Conservation (phyloP, 1,140 invertebrate species). For the Mamestra configurata region DNA sequence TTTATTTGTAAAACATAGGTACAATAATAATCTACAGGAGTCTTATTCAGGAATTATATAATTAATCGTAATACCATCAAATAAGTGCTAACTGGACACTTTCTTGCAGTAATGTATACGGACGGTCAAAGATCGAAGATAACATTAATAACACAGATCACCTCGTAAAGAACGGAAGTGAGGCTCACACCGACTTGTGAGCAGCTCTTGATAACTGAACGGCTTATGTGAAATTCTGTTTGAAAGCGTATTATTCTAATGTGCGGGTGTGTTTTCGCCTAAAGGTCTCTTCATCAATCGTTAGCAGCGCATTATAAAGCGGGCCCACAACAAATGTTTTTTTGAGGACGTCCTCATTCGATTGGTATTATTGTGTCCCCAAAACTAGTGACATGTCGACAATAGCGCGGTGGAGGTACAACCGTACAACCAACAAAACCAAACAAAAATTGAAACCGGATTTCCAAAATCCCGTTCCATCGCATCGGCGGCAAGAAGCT, state of each 20-base stretch:
- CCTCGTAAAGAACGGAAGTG: no score
- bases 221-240: no score
- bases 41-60: not conserved
- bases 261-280: not conserved
- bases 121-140: no score
- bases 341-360: slow-evolving; percentile 61
- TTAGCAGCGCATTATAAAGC: not conserved
- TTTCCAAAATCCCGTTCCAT: slow-evolving; percentile 87
- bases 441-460: slow-evolving; percentile 83
- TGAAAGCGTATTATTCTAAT: no score
- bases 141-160: no score
- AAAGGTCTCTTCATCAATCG: not conserved
- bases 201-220: not conserved
- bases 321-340: slow-evolving; percentile 40
- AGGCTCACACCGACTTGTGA: not conserved
- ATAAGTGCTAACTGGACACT: no score
- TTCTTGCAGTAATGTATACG: no score
- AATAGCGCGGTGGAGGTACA: slow-evolving; percentile 72
- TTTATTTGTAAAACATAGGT: no score
- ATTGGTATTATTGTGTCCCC: slow-evolving; percentile 71
- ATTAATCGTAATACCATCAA: no score
- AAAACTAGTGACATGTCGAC: slow-evolving; percentile 70
- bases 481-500: slow-evolving; percentile 82
- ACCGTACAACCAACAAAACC: slow-evolving; percentile 67
- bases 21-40: no score